A percentile compares a stretch with the other conserved stretches of the same genome.
phyloP scores from a whole-genome alignment of 2,113 vertebrate genomes.

The Catharus bicknelli region DNA sequence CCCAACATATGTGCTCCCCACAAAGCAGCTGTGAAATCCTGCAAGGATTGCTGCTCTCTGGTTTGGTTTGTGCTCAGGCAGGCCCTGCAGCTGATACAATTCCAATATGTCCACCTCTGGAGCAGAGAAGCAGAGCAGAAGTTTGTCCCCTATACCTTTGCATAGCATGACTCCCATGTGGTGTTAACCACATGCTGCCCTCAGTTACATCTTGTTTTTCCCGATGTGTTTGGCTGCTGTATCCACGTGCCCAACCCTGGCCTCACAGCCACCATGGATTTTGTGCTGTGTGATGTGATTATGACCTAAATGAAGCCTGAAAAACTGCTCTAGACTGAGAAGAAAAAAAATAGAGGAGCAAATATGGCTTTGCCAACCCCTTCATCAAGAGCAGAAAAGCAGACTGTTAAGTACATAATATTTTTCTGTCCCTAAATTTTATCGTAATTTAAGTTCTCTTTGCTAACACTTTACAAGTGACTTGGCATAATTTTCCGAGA shows the following conservation, averaged over 20 bases:
- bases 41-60: neutral
- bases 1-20: neutral
- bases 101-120: neutral
- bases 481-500: conserved; percentile 49
- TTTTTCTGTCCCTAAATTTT: conserved; percentile 41
- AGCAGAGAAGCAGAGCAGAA: neutral
- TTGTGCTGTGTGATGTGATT: neutral
- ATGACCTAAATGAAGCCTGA: neutral
- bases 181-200: neutral
- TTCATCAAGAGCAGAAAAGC: neutral
- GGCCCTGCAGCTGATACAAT: neutral
- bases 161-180: neutral
- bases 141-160: neutral
- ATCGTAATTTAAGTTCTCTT: conserved; percentile 19
- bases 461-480: conserved; percentile 34
- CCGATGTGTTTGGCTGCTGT: neutral
- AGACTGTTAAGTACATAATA: neutral
- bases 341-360: neutral
- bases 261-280: neutral
- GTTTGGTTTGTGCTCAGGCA: neutral
- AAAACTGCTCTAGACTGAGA: neutral
- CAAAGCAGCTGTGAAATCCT: neutral
- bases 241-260: neutral
- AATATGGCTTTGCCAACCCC: neutral
- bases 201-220: neutral